phyloP scores from a whole-genome alignment of 2,797 vertebrate species.

The Cyprinodon diabolis region DNA sequence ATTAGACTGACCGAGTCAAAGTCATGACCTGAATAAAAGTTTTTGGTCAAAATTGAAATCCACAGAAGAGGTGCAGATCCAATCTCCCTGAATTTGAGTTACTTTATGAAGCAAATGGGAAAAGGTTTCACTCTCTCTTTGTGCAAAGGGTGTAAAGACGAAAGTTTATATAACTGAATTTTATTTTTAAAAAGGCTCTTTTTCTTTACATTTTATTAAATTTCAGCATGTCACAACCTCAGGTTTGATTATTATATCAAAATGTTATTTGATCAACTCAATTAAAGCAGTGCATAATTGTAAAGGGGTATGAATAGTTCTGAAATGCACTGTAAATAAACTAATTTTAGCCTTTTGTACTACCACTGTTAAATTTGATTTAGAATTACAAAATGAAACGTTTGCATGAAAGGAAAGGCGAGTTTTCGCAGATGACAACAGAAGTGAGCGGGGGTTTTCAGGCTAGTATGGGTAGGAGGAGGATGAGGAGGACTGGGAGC shows the following conservation, averaged over 20 bases:
- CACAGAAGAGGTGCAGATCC: no score
- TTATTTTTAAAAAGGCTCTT: background rate
- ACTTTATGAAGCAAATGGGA: background rate
- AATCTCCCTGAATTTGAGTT: background rate
- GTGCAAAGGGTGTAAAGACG: background rate
- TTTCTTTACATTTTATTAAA: background rate
- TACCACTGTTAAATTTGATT: background rate
- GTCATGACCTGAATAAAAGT: background rate
- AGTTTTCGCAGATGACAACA: constrained; percentile 61
- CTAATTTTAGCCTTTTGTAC: background rate
- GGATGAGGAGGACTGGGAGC: constrained; percentile 69
- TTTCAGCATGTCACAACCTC: no score
- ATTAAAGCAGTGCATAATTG: no score
- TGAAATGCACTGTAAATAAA: background rate
- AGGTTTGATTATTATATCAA: no score
- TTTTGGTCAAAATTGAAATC: background rate
- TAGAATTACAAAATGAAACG: constrained; percentile 3
- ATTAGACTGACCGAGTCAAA: background rate
- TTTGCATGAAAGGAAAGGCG: constrained; percentile 50
- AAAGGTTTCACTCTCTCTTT: background rate
- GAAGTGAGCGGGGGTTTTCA: constrained; percentile 67
- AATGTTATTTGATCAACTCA: no score
- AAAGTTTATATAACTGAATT: background rate
- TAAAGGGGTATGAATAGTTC: background rate
- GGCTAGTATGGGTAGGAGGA: constrained; percentile 66